Base-by-base conservation (phyloP, 2,797 vertebrate species). In the Champsocephalus gunnari region DNA sequence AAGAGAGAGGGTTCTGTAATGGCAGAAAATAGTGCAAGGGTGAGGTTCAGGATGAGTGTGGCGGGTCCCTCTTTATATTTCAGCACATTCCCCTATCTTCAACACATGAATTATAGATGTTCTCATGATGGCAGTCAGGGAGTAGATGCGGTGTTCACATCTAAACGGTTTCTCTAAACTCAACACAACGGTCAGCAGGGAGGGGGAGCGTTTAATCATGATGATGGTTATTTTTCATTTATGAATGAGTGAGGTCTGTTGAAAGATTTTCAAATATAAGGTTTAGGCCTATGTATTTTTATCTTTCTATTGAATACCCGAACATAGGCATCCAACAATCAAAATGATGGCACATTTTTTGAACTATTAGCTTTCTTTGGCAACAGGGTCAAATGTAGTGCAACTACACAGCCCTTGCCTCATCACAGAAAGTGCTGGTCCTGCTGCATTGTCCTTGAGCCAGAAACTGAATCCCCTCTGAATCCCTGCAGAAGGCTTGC, bases 101-200 rank as follows among this genome's bases (percentile, higher is more conserved):
- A 77, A 38, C 47, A 55, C 79, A 87, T 94, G 88, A 95, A 93
- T 94, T 92, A 94, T 93, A 87, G 85, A 95, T 91, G 59, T 77
- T 47, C 64, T 66, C 71, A 75, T 76, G 82, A 59, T 55, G 76
- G 68, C 88, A 71, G 75, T 75, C 79, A 86, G 82, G 73, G 82
- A 77, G 80, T 66, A 82, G 82, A 87, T 81, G 84, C 73, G 63
- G 82, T 75, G 72, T 85, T 84, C 78, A 86, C 82, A 79, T 91
- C 80, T 82, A 83, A 79, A 80, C 49, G 44, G 84, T 61, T 84
- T 73, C 83, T 89, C 78, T 77, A 85, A 80, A 82, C 78, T 75
- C 84, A 80, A 62, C 84, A 80, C 69, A 54, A 49, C 84, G 79
- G 61, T 72, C 66, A 74, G 74, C 56, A 45, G 65, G 68, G 77